Evolutionary conservation across 1,140 invertebrate species (phyloP).

Genomic region (Aporrectodea caliginosa): DNA sequence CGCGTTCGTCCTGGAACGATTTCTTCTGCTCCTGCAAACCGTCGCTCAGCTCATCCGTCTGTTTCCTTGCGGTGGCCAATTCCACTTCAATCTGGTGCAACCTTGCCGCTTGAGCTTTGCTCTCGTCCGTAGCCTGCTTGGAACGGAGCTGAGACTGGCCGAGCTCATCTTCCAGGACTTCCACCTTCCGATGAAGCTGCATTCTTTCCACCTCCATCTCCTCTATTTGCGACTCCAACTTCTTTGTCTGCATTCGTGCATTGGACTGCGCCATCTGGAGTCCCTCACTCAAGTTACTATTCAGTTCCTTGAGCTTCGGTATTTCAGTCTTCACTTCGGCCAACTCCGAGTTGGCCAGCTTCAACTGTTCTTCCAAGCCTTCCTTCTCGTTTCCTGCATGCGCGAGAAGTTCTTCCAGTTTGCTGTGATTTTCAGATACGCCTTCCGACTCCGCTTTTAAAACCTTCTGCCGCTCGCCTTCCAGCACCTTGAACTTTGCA

Average conservation of each 20-base stretch:
- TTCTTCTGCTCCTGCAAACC: not conserved
- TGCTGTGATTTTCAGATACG: constrained; percentile 53
- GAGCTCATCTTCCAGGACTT: constrained; percentile 68
- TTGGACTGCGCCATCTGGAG: constrained; percentile 74
- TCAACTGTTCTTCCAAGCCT: constrained; percentile 42
- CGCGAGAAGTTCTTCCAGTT: constrained; percentile 63
- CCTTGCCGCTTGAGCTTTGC: constrained; percentile 63
- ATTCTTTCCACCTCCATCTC: constrained; percentile 69
- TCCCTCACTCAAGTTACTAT: constrained; percentile 67
- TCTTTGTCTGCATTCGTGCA: constrained; percentile 63
- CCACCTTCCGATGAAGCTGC: constrained; percentile 66
- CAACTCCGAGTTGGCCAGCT: constrained; percentile 55
- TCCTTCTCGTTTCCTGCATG: constrained; percentile 65
- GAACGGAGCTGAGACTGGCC: constrained; percentile 68
- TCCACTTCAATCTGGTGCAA: constrained; percentile 38
- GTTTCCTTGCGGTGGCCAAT: constrained; percentile 35
- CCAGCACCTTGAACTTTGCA: constrained; percentile 68
- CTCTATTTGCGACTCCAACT: constrained; percentile 65
- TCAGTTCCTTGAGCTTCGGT: constrained; percentile 68
- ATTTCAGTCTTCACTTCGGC: constrained; percentile 72
- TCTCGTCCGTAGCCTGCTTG: constrained; percentile 73
- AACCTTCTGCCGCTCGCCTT: constrained; percentile 68
- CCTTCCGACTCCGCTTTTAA: constrained; percentile 62
- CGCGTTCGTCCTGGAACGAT: constrained; percentile 57
- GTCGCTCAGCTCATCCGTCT: not conserved